Evolutionary conservation across 2,888 invertebrate species (phyloP).

Genomic region (Patella caerulea): DNA sequence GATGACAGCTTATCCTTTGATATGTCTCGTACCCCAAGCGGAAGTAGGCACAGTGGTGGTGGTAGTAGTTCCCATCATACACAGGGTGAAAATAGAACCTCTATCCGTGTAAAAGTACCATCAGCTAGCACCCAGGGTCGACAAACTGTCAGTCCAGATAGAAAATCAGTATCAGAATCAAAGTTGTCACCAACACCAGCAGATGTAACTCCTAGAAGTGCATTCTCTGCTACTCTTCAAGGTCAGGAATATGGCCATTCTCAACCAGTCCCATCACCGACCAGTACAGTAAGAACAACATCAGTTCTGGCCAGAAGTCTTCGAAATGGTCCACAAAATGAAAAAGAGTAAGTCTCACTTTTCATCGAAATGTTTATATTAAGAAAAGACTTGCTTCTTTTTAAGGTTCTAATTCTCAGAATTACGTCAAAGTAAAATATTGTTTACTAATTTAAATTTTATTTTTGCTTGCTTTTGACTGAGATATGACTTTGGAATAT

Average conservation of each 20-base stretch:
- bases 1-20: neutral
- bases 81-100: slow-evolving; percentile 50
- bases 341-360: slow-evolving; percentile 30
- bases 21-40: slow-evolving; percentile 4
- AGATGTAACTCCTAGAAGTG: slow-evolving; percentile 26
- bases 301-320: slow-evolving; percentile 21
- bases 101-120: slow-evolving; percentile 63
- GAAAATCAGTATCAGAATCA: slow-evolving; percentile 27
- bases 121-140: slow-evolving; percentile 44
- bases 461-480: no score
- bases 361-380: neutral
- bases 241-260: slow-evolving; percentile 46
- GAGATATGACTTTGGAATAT: no score
- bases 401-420: no score
- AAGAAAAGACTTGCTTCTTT: no score
- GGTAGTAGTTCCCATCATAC: neutral
- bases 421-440: no score
- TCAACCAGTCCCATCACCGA: slow-evolving; percentile 30
- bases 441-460: no score
- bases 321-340: slow-evolving; percentile 28
- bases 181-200: slow-evolving; percentile 14
- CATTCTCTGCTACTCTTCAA: slow-evolving; percentile 41
- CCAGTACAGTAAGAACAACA: slow-evolving; percentile 12
- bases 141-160: slow-evolving; percentile 34
- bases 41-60: neutral